phyloP scores from a whole-genome alignment of 2,888 invertebrate genomes.

The Apamea monoglypha region DNA sequence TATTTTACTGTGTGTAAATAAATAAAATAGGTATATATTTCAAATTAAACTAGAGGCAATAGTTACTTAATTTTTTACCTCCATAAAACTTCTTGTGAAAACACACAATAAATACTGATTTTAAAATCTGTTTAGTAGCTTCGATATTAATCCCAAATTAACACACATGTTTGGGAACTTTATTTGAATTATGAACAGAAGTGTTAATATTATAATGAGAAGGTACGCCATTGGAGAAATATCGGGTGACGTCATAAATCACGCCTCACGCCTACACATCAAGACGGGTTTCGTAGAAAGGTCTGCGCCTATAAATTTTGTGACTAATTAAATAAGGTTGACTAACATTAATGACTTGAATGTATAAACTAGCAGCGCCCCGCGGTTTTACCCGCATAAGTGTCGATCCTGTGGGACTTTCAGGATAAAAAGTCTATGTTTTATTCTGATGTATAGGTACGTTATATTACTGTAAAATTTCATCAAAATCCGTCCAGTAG shows the following conservation, averaged over 20 bases:
- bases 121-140: background rate
- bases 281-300: slow-evolving; percentile 57
- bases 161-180: slow-evolving; percentile 42
- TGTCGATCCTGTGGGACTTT: too few species aligned
- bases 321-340: slow-evolving; percentile 65
- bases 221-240: slow-evolving; percentile 76
- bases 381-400: too few species aligned
- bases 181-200: slow-evolving; percentile 52
- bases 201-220: slow-evolving; percentile 81
- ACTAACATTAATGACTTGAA: slow-evolving; percentile 59
- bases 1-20: too few species aligned
- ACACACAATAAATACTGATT: background rate
- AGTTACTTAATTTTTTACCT: background rate
- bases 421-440: too few species aligned
- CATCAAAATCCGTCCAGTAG: too few species aligned
- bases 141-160: slow-evolving; percentile 30
- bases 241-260: slow-evolving; percentile 63
- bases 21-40: background rate
- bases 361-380: slow-evolving; percentile 9
- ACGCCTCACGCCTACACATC: slow-evolving; percentile 65
- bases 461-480: too few species aligned
- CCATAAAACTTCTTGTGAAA: background rate
- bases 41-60: background rate
- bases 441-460: too few species aligned
- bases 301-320: slow-evolving; percentile 49